Conservation (phyloP, 1,140 invertebrate genomes). For the Zelostemma sp. region DNA sequence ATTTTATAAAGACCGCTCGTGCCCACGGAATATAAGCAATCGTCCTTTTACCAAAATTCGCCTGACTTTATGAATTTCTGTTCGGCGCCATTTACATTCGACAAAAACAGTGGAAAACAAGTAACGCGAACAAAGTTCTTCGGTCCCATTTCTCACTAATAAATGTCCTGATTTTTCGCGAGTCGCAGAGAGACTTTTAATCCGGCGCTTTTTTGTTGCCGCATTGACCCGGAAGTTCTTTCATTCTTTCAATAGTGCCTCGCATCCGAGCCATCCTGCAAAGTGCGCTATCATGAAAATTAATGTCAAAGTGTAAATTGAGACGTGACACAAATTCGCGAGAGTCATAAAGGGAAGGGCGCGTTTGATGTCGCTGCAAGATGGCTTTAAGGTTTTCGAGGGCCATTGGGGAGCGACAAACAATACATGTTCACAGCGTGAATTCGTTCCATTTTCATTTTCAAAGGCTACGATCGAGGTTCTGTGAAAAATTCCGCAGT, state of each 20-base stretch:
- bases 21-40: background rate
- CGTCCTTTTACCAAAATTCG: background rate
- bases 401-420: background rate
- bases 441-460: conserved; percentile 9
- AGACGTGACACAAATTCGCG: background rate
- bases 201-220: background rate
- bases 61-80: background rate
- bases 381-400: background rate
- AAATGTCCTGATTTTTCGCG: no score
- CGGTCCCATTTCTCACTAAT: no score
- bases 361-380: background rate
- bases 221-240: background rate
- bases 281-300: conserved; percentile 1
- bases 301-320: conserved; percentile 1
- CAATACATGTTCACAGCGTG: background rate
- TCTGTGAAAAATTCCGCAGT: conserved; percentile 33
- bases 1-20: conserved; percentile 9
- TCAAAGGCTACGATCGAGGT: conserved; percentile 21
- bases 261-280: background rate
- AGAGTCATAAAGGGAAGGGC: conserved; percentile 1
- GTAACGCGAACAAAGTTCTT: no score
- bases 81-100: no score
- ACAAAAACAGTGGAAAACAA: no score
- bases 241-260: background rate
- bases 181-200: no score